phyloP scores from a whole-genome alignment of 2,113 vertebrate species.

The Rattus norvegicus region DNA sequence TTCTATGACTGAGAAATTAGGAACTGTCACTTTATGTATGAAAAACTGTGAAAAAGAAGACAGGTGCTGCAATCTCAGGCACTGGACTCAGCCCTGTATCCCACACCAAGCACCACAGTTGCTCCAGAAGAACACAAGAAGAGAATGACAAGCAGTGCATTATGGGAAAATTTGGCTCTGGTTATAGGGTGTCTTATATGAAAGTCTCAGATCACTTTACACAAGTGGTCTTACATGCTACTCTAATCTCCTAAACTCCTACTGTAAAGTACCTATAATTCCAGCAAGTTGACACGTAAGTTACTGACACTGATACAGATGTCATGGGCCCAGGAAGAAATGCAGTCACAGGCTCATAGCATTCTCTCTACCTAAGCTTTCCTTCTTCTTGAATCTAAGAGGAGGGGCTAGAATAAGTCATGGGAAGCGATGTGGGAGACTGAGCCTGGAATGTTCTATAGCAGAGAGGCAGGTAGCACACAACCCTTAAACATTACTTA shows the following conservation, averaged over 20 bases:
- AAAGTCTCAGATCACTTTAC: background rate
- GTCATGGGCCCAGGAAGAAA: background rate
- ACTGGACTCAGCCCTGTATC: no score
- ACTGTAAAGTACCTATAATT: background rate
- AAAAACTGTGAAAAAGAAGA: background rate
- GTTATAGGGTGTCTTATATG: background rate
- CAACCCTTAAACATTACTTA: background rate
- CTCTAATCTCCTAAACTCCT: background rate
- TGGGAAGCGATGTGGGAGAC: fast-evolving
- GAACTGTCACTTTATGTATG: background rate
- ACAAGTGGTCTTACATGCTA: background rate
- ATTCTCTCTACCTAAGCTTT: background rate
- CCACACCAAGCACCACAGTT: background rate
- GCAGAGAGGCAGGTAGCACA: background rate
- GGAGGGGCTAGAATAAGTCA: background rate
- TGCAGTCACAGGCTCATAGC: background rate
- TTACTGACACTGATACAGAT: background rate
- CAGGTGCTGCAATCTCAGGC: background rate
- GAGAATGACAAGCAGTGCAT: background rate
- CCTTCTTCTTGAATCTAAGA: background rate
- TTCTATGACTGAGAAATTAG: background rate
- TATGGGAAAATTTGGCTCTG: background rate
- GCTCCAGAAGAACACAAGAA: background rate
- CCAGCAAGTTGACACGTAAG: background rate
- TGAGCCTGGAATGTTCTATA: background rate